These are phyloP conservation scores for Brotogeris chrysoptera DNA, from an alignment of 2,797 vertebrate species.

Conservation along the genomic window DNA sequence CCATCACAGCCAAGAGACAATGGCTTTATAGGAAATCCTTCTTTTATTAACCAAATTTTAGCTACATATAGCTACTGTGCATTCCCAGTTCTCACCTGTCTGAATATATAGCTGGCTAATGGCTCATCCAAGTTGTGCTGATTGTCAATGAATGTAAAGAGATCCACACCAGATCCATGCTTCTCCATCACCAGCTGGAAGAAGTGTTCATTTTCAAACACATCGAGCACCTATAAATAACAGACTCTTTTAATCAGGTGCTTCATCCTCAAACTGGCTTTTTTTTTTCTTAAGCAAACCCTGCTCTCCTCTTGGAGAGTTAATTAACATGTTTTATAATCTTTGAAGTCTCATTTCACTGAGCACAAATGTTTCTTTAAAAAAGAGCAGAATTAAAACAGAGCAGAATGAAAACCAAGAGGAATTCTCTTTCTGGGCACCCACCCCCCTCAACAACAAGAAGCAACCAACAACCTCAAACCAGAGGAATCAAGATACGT, in stretches of 20 bases:
- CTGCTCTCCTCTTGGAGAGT: not conserved
- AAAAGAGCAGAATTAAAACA: not conserved
- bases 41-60: not conserved
- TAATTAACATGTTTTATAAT: not conserved
- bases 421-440: not conserved
- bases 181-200: slow-evolving; percentile 98
- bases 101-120: slow-evolving; percentile 92
- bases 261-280: not conserved
- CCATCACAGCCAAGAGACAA: not conserved
- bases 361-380: not conserved
- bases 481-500: not conserved
- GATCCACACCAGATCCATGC: slow-evolving; percentile 90
- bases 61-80: not conserved
- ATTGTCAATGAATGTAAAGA: slow-evolving; percentile 93
- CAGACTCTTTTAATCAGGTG: not conserved
- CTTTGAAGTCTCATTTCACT: not conserved
- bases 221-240: slow-evolving; percentile 83
- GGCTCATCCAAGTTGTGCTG: slow-evolving; percentile 90
- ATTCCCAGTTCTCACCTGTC: slow-evolving; percentile 81
- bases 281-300: not conserved
- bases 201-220: slow-evolving; percentile 91
- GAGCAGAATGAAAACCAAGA: not conserved
- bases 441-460: not conserved
- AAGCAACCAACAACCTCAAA: not conserved
- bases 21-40: not conserved